Evolutionary conservation across 2,797 vertebrate genomes (phyloP).

Genomic region (Morelia viridis): DNA sequence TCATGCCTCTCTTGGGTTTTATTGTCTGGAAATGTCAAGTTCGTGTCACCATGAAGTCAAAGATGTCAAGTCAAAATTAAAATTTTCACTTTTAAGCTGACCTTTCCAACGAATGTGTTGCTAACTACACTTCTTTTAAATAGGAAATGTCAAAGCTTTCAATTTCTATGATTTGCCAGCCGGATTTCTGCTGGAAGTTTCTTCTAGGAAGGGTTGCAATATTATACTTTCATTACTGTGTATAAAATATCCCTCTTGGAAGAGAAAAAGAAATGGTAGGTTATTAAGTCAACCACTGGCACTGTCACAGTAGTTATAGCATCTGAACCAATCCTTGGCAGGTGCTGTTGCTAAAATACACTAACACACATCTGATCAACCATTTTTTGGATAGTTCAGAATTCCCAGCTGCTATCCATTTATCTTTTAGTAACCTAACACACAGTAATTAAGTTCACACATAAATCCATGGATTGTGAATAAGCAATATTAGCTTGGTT

Average conservation of each 20-base stretch:
- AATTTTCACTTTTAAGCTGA: conserved; percentile 8
- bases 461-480: background rate
- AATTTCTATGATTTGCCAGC: conserved; percentile 17
- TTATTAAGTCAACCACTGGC: background rate
- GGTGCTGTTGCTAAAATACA: background rate
- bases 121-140: conserved; percentile 15
- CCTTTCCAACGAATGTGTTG: conserved; percentile 24
- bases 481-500: background rate
- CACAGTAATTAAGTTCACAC: background rate
- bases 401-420: background rate
- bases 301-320: background rate
- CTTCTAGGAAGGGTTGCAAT: conserved; percentile 8
- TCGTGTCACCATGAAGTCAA: conserved; percentile 9
- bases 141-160: conserved; percentile 36
- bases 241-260: conserved; percentile 14
- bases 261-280: background rate
- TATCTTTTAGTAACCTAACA: background rate
- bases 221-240: conserved; percentile 21
- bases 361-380: background rate
- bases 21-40: conserved; percentile 8
- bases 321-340: background rate
- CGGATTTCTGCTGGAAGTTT: conserved; percentile 19
- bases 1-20: background rate
- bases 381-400: background rate
- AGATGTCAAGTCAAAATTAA: conserved; percentile 35